These are phyloP conservation scores for Lithobates sylvaticus DNA, from an alignment of 2,797 vertebrate species.

Conservation along the genomic window DNA sequence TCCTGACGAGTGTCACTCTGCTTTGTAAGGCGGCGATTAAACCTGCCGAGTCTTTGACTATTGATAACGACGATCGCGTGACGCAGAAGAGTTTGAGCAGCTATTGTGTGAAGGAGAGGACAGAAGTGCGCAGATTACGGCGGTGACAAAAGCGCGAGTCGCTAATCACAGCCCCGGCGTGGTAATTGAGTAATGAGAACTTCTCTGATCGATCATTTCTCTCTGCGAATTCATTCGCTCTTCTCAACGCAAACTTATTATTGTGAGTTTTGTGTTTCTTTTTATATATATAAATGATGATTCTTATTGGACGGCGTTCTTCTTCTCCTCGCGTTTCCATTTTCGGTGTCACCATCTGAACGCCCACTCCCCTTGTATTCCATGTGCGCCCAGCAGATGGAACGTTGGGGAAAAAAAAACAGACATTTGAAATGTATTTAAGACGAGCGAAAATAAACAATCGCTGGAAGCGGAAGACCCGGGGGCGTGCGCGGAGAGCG, in stretches of 20 bases:
- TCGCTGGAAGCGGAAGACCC: conserved; percentile 57
- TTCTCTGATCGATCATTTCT: conserved; percentile 44
- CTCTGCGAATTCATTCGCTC: conserved; percentile 40
- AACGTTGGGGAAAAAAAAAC: conserved; percentile 45
- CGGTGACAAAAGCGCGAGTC: conserved; percentile 41
- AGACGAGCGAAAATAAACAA: conserved; percentile 58
- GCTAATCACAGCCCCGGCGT: conserved; percentile 47
- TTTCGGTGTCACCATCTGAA: conserved; percentile 54
- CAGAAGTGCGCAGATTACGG: conserved; percentile 46
- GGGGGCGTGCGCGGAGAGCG: conserved; percentile 49
- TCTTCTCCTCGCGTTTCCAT: conserved; percentile 26
- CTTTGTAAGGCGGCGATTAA: conserved; percentile 20
- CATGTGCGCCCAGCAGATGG: conserved; percentile 59
- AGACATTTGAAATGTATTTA: conserved; percentile 60
- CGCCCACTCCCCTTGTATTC: conserved; percentile 48
- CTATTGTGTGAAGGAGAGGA: conserved; percentile 34
- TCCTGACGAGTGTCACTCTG: background rate
- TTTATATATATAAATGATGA: conserved; percentile 18
- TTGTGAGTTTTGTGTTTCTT: conserved; percentile 27
- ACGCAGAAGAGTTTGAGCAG: conserved; percentile 45
- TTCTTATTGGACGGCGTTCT: conserved; percentile 14
- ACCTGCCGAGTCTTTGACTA: conserved; percentile 22
- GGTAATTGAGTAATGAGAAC: conserved; percentile 56
- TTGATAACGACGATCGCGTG: conserved; percentile 18
- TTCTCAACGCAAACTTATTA: conserved; percentile 46